A percentile compares a stretch with the other conserved stretches of the same genome.
phyloP scores from a whole-genome alignment of 2,888 invertebrate species.

The Eueremaeus valkanovi region DNA sequence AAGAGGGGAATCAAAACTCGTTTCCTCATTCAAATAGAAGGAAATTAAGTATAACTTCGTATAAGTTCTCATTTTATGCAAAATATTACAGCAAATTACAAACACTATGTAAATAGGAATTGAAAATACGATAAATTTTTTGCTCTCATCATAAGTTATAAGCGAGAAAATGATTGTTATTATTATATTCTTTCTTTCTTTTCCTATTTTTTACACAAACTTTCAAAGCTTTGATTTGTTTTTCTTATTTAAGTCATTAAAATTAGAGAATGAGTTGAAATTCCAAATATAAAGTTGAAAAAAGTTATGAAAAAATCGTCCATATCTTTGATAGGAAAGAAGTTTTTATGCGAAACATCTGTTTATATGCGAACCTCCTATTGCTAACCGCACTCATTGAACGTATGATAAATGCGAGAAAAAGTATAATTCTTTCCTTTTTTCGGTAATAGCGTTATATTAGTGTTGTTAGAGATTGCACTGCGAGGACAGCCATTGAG shows the following conservation, averaged over 20 bases:
- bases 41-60: constrained; percentile 2
- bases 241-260: no score
- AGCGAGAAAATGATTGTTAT: no score
- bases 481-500: background rate
- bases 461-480: background rate
- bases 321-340: no score
- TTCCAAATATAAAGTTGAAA: background rate
- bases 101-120: background rate
- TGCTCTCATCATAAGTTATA: no score
- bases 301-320: background rate
- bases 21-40: constrained; percentile 12
- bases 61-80: constrained; percentile 4
- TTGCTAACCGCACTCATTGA: background rate
- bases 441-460: constrained; percentile 6
- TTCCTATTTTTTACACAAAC: no score
- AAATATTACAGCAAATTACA: no score
- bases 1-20: constrained; percentile 3
- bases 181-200: no score
- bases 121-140: background rate
- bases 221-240: no score
- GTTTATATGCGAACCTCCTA: background rate
- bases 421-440: constrained; percentile 14
- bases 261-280: background rate
- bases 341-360: constrained; percentile 3
- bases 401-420: constrained; percentile 27